These are phyloP conservation scores for Sinodicranocentrus sp. DNA, from an alignment of 2,888 invertebrate genomes.

Conservation along the genomic window DNA sequence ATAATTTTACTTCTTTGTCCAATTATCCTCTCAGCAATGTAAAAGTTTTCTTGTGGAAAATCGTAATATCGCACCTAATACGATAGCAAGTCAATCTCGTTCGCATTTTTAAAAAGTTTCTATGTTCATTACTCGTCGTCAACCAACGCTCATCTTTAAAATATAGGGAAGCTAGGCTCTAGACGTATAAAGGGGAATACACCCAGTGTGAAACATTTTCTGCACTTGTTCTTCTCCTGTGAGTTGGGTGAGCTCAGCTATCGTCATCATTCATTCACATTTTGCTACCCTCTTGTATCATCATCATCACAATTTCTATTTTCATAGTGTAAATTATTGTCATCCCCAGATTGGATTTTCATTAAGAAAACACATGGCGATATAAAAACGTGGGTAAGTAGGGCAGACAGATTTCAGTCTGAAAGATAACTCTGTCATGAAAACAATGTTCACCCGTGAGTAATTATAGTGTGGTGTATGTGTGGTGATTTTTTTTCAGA, in stretches of 20 bases:
- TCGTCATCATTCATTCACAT: constrained; percentile 33
- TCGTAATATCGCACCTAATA: constrained; percentile 54
- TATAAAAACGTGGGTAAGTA: constrained; percentile 72
- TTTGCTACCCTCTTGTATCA: constrained; percentile 4
- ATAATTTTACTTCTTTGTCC: constrained; percentile 51
- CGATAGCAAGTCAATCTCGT: constrained; percentile 5
- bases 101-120: constrained; percentile 5
- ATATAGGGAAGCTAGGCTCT: too few relatives aligned
- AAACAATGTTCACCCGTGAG: constrained; percentile 33
- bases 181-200: too few relatives aligned
- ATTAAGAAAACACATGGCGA: constrained; percentile 47
- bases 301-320: constrained; percentile 16
- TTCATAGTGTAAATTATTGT: constrained; percentile 36
- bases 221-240: constrained; percentile 28
- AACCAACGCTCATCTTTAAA: too few relatives aligned
- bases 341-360: constrained; percentile 42
- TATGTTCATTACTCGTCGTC: background rate
- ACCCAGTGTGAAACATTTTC: background rate
- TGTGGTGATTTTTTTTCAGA: background rate
- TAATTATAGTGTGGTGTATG: background rate
- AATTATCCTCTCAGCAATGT: constrained; percentile 30
- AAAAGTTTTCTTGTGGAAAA: constrained; percentile 23
- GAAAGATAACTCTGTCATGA: constrained; percentile 48
- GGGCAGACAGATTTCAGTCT: constrained; percentile 67
- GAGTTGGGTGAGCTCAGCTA: constrained; percentile 19